Evolutionary conservation across 2,113 vertebrate species (phyloP).

Genomic region (Brachyistius frenatus): DNA sequence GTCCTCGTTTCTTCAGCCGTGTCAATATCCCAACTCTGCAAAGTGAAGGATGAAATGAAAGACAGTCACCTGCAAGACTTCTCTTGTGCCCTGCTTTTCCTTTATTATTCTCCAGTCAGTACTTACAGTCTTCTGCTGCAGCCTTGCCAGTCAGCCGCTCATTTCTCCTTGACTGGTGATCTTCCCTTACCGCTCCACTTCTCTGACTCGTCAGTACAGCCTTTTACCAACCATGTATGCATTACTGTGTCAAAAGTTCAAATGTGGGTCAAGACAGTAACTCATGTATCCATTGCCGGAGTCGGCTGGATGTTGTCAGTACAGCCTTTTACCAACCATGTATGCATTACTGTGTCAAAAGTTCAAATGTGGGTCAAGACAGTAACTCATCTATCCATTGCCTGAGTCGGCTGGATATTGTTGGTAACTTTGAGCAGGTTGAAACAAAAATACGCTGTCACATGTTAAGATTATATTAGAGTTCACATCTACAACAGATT

Average conservation of each 20-base stretch:
- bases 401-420: neutral
- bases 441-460: too few relatives aligned
- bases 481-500: too few relatives aligned
- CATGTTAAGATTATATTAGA: too few relatives aligned
- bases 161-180: neutral
- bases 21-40: neutral
- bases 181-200: neutral
- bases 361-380: neutral
- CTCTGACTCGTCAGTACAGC: neutral
- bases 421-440: too few relatives aligned
- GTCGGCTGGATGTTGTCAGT: too few relatives aligned
- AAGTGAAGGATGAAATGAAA: too few relatives aligned
- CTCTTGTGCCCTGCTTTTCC: neutral
- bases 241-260: neutral
- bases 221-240: neutral
- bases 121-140: neutral
- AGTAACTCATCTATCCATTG: neutral
- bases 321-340: too few relatives aligned
- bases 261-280: neutral
- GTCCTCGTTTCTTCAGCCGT: neutral
- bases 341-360: too few relatives aligned
- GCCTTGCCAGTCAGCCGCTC: neutral
- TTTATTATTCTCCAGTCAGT: conserved; percentile 15
- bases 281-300: neutral
- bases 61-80: neutral